Evolutionary conservation across 2,888 invertebrate genomes (phyloP).

Genomic region (Agonopterix alstromeriana): DNA sequence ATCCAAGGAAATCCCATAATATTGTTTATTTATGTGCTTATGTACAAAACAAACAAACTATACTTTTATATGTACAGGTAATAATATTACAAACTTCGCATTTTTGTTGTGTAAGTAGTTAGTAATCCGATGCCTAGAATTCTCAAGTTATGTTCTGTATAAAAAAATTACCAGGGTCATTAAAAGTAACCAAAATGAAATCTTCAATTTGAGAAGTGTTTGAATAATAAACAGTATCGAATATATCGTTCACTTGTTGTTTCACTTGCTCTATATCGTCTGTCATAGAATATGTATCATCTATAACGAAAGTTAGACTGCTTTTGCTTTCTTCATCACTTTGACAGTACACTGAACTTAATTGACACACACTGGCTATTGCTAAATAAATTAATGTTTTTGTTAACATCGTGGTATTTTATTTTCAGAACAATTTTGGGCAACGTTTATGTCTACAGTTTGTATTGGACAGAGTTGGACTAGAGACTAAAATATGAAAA

Average conservation of each 20-base stretch:
- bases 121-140: no score
- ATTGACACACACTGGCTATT: neutral
- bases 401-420: neutral
- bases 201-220: neutral
- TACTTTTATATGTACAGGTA: no score
- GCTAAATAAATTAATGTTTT: neutral
- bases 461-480: no score
- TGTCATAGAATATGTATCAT: neutral
- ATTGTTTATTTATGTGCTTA: no score
- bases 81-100: no score
- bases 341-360: slow-evolving; percentile 1
- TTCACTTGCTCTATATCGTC: neutral
- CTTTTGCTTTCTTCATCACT: slow-evolving; percentile 9
- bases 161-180: neutral
- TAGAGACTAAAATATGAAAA: no score
- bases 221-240: neutral
- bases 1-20: no score
- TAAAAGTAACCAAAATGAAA: neutral
- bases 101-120: no score
- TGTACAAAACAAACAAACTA: no score
- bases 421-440: no score
- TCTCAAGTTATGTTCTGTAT: no score
- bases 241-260: neutral
- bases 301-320: neutral
- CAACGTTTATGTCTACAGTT: no score